phyloP scores from a whole-genome alignment of 2,797 vertebrate genomes.

The Buceros bicornis region DNA sequence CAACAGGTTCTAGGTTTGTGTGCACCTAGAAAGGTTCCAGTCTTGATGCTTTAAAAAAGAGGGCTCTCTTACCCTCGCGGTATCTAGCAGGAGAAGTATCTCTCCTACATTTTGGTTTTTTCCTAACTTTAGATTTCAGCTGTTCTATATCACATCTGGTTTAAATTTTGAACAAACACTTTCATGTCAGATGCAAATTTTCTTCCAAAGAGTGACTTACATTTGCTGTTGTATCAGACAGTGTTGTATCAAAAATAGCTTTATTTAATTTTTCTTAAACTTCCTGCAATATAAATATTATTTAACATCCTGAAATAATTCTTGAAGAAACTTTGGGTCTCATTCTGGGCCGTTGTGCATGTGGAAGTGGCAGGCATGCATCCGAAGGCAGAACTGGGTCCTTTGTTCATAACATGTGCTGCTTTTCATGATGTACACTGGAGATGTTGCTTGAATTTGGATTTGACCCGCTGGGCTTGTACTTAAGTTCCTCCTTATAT shows the following conservation, averaged over 20 bases:
- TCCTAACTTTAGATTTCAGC: constrained; percentile 74
- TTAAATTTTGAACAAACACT: constrained; percentile 54
- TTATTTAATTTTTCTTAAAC: not conserved
- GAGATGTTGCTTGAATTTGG: not conserved
- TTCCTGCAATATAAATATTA: not conserved
- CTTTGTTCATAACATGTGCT: not conserved
- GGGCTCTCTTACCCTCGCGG: not conserved
- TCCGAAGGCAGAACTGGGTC: not conserved
- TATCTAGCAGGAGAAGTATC: constrained; percentile 45
- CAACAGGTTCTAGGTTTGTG: not conserved
- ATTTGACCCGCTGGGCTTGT: not conserved
- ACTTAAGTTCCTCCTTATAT: not conserved
- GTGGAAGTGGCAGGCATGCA: not conserved
- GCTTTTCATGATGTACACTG: not conserved
- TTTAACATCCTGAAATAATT: not conserved
- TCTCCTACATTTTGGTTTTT: constrained; percentile 65
- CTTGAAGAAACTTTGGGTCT: not conserved
- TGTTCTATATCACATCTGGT: constrained; percentile 75
- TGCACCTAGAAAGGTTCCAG: not conserved
- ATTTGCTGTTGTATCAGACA: constrained; percentile 22
- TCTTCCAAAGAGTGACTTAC: constrained; percentile 15
- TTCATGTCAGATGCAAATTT: constrained; percentile 49
- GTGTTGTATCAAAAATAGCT: constrained; percentile 19
- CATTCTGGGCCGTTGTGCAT: not conserved
- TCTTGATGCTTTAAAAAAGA: constrained; percentile 57